A percentile compares a stretch with the other conserved stretches of the same genome.
Evolutionary conservation across 2,888 invertebrate genomes (phyloP).

Genomic region (Arrhopalites spinosus): DNA sequence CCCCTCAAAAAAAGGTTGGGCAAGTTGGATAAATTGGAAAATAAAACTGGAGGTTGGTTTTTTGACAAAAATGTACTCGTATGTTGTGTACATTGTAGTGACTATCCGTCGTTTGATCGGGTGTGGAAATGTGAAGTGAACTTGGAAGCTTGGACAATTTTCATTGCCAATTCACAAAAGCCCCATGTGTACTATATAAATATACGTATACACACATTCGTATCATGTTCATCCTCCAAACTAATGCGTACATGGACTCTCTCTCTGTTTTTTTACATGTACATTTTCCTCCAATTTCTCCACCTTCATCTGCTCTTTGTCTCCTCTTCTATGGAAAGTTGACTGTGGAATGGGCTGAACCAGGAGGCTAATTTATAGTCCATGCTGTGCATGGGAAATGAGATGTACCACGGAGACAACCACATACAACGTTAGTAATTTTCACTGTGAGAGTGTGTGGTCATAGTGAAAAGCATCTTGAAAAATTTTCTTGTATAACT

Average conservation of each 20-base stretch:
- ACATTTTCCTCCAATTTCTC: neutral
- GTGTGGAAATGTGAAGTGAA: neutral
- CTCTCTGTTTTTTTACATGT: no score
- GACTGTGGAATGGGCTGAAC: conserved; percentile 34
- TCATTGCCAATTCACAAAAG: neutral
- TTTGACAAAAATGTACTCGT: neutral
- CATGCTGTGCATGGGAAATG: conserved; percentile 38
- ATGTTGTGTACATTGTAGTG: neutral
- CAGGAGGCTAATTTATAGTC: conserved; percentile 38
- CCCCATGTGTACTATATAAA: no score
- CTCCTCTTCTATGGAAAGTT: conserved; percentile 9
- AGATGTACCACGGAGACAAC: conserved; percentile 33
- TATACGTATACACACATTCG: no score
- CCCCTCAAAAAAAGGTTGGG: neutral
- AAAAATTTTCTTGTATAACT: no score
- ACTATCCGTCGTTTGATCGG: neutral
- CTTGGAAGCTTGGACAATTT: neutral
- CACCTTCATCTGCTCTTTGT: neutral
- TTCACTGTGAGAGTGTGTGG: neutral
- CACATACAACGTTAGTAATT: conserved; percentile 13
- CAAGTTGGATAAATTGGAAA: neutral
- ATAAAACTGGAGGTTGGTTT: neutral
- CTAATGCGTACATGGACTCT: no score
- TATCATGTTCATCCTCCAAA: no score
- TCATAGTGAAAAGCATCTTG: neutral